A percentile compares a stretch with the other conserved stretches of the same genome.
Evolutionary conservation across 2,888 invertebrate genomes (phyloP).

Genomic region (Ecliptopera silaceata): DNA sequence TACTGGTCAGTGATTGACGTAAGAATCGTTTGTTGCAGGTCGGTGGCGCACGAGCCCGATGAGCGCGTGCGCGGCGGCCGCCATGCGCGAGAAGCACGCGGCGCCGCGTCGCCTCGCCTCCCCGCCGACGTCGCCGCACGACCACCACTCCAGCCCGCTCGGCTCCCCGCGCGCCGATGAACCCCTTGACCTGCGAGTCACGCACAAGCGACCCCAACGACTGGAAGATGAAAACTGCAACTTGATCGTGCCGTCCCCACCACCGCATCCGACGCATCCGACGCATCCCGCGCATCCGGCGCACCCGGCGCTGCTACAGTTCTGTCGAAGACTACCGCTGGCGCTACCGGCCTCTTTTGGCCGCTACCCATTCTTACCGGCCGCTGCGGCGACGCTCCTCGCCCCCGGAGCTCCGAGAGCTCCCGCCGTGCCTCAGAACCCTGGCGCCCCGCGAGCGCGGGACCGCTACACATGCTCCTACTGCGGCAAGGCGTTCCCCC

Average conservation of each 20-base stretch:
- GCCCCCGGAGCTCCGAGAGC: constrained; percentile 71
- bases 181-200: constrained; percentile 93
- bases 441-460: constrained; percentile 86
- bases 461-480: constrained; percentile 98
- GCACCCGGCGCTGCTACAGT: constrained; percentile 75
- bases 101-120: constrained; percentile 93
- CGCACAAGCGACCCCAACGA: constrained; percentile 89
- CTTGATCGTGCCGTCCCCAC: constrained; percentile 85
- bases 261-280: constrained; percentile 79
- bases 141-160: constrained; percentile 78
- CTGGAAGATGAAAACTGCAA: constrained; percentile 95
- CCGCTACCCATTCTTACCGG: constrained; percentile 77
- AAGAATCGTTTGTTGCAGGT: constrained; percentile 65
- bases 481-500: constrained; percentile 98
- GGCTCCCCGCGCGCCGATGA: constrained; percentile 85
- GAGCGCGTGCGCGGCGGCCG: constrained; percentile 89
- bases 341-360: constrained; percentile 77
- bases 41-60: constrained; percentile 85
- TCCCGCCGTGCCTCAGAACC: constrained; percentile 68
- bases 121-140: constrained; percentile 73
- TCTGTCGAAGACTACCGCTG: constrained; percentile 73
- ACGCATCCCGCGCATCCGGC: constrained; percentile 85
- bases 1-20: constrained; percentile 24
- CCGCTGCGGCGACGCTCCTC: constrained; percentile 74
- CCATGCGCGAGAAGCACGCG: constrained; percentile 94